Evolutionary conservation across 2,113 vertebrate genomes (phyloP).

Genomic region (Eretmochelys imbricata): DNA sequence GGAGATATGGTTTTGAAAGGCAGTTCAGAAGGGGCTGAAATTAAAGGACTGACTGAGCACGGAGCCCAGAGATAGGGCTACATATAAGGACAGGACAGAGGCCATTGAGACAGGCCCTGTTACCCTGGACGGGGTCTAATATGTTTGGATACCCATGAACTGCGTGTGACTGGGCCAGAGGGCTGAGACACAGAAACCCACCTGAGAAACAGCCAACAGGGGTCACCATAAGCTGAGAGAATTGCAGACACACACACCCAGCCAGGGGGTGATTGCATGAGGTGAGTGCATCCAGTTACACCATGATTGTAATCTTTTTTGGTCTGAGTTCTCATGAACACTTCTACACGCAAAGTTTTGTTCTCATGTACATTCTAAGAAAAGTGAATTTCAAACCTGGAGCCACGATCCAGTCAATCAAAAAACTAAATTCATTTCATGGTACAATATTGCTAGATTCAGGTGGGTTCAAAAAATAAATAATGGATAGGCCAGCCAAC

Average conservation of each 20-base stretch:
- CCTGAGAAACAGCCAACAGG: neutral
- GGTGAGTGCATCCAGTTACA: neutral
- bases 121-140: neutral
- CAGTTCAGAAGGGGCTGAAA: neutral
- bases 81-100: neutral
- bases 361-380: neutral
- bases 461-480: neutral
- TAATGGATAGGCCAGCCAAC: neutral
- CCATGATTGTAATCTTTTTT: neutral
- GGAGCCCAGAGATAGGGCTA: no score
- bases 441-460: neutral
- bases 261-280: no score
- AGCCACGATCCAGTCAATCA: neutral
- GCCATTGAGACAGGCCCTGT: neutral
- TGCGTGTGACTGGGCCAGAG: neutral
- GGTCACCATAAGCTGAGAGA: no score
- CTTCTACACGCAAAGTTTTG: neutral
- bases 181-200: neutral
- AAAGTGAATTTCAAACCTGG: neutral
- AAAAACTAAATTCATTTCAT: neutral
- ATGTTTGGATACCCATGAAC: neutral
- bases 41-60: no score
- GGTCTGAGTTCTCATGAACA: neutral
- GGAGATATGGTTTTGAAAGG: neutral
- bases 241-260: neutral